Base-by-base conservation (phyloP, 2,797 vertebrate genomes). In the Typhlichthys subterraneus region DNA sequence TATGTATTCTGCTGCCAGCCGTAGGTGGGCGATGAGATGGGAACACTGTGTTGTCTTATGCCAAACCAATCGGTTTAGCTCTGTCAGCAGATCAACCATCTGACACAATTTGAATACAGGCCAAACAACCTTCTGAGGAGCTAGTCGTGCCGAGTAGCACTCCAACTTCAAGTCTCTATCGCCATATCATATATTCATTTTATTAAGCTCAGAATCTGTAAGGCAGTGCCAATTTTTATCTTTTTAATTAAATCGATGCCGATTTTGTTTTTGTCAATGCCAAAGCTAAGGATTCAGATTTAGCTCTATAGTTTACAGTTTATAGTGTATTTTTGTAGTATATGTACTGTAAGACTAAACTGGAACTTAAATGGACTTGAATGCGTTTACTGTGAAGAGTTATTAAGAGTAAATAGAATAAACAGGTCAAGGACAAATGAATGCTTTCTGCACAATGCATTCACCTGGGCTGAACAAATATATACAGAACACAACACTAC, bases 71-170 rank as follows among this genome's bases (percentile, higher is more conserved):
- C 61, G 67, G 65, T 38, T 52, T 12, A 69, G 12, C 65, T 61
- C 55, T 54, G 61, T 80, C 73, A 77, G 61, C 72, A 75, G 42
- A 68, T 76, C 61, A 63, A 60, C 53, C 58, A 71, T 17, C 11
- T 38, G 59, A 67, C 73, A 59, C 60, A 55, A 67, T 57, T 66
- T 45, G 38, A 62, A 59, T 23, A 17, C 17, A 47, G 13, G 5
- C 13, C 31, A 63, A 59, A 47, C 19, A 69, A 66, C 69, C 61
- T 61, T 72, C 58, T 57, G 53, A 69, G 19, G n/a, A 67, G 67
- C 42, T 53, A 45, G 59, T 42, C 53, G 23, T 29, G 23, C 23
- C 4, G 23, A 29, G 4, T 29, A 23, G 29, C 56, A 29, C 38
- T 9, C 38, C 38, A 9, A 42, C 8, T 29, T 19, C 64, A 58